Base-by-base conservation (phyloP, 1,140 invertebrate genomes). In the Pogonomyrmex barbatus region DNA sequence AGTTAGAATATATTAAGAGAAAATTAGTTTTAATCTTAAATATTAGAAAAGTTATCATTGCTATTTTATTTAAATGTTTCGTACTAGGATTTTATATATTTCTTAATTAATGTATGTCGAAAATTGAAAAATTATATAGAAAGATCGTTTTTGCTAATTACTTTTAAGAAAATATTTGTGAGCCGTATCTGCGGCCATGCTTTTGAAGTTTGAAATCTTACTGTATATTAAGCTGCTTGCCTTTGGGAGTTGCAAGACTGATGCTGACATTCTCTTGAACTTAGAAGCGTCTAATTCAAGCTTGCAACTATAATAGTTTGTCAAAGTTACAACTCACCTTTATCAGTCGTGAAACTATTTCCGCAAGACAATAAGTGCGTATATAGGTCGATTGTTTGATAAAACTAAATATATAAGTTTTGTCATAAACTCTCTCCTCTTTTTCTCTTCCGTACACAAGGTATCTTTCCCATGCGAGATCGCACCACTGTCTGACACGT, bases 271-370 rank as follows among this genome's bases (percentile, higher is more conserved):
- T 82, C 42, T 82, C 67, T 47, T 8, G 47, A 82, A 82, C 36
- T 82, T 82, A 45, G 54, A 73, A 82, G 30, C 60, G 42, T 63
- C 65, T 71, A 65, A 78, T 85, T 63, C 24, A 56, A 71, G 50
- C 56, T 76, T n/a, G 42, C 42, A 50, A 36, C 65, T 82, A 24
- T 24, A 24, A 24, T 24, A 73, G 50, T 83, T 87, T 75, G 36
- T 78, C 82, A 68, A 65, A 63, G 45, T 88, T 71, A 45, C 67
- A 71, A 65, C 39, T 56, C 52, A 42, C 52, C 67, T 71, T 71
- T 71, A 39, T 47, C 39, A n/a, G 30, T 60, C 42, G 30, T 45
- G 10, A 73, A 60, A 60, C 54, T 73, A 33, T 82, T 73, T 71
- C 33, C 67, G 52, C 30, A n/a, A 71, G 42, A 73, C 47, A 36